Percentiles rank a stretch among this genome's conserved stretches.
Evolutionary conservation across 1,140 invertebrate species (phyloP).

Genomic region (Megathymus violae): DNA sequence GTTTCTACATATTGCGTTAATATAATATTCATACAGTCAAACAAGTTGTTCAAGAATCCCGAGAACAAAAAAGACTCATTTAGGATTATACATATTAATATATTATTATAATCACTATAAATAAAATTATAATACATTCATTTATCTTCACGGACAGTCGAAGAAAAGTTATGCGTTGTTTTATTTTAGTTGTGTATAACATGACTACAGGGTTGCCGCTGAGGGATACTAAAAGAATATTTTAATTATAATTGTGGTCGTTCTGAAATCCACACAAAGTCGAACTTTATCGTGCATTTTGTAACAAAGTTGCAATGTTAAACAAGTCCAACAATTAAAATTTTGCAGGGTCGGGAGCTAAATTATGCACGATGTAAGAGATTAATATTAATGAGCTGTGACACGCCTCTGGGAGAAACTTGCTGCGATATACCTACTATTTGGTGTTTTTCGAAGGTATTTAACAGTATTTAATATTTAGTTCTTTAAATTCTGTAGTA

Average conservation of each 20-base stretch:
- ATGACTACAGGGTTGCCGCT: not conserved
- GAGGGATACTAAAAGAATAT: not conserved
- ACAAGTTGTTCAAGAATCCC: no score
- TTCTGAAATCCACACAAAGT: not conserved
- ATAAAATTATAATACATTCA: no score
- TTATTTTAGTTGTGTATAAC: not conserved
- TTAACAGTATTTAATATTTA: not conserved
- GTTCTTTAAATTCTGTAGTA: no score
- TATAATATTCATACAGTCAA: no score
- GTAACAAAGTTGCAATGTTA: slow-evolving; percentile 53
- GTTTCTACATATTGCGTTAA: no score
- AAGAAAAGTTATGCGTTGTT: no score
- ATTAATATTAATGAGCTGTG: slow-evolving; percentile 33
- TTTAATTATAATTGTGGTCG: not conserved
- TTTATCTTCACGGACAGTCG: no score
- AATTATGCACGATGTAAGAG: slow-evolving; percentile 30
- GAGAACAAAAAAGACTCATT: no score
- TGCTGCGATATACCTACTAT: slow-evolving; percentile 6
- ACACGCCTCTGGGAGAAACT: slow-evolving; percentile 16
- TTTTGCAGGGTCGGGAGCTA: slow-evolving; percentile 41
- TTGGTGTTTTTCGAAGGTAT: not conserved
- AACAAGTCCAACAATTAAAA: slow-evolving; percentile 63
- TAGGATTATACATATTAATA: no score
- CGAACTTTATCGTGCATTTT: slow-evolving; percentile 33
- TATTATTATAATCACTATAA: no score